A percentile compares a stretch with the other conserved stretches of the same genome.
Evolutionary conservation across 2,113 vertebrate genomes (phyloP).

Genomic region (Ammospiza nelsoni): DNA sequence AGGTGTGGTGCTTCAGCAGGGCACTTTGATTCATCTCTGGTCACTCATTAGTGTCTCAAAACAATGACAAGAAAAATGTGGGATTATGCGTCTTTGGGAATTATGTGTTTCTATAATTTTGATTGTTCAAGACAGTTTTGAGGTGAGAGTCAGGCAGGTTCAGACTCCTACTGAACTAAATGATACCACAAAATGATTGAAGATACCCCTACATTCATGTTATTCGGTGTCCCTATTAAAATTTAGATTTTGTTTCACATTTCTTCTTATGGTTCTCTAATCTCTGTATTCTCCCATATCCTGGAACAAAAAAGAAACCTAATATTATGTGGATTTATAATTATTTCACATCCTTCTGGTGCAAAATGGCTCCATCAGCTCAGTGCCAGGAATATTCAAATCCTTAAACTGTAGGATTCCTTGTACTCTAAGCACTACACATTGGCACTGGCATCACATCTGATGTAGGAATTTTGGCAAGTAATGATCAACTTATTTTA

Average conservation of each 20-base stretch:
- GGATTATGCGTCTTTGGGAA: not conserved
- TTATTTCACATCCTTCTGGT: not conserved
- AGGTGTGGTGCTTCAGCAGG: not conserved
- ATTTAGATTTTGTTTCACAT: not conserved
- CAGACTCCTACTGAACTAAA: not conserved
- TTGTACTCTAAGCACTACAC: not conserved
- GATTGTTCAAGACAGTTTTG: not conserved
- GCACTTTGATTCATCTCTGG: not conserved
- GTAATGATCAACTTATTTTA: not conserved
- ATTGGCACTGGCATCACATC: accelerated
- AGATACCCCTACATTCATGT: not conserved
- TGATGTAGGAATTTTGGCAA: not conserved
- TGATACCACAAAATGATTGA: not conserved
- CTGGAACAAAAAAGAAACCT: not conserved
- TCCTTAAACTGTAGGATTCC: not conserved
- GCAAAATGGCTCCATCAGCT: not conserved
- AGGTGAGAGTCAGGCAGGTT: not conserved
- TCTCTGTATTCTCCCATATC: not conserved
- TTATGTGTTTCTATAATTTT: not conserved
- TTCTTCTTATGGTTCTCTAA: not conserved
- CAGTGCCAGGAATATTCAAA: not conserved
- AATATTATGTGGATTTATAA: not conserved
- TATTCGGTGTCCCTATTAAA: not conserved
- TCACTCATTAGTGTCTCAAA: not conserved
- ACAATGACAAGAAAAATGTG: not conserved